phyloP scores from a whole-genome alignment of 2,113 vertebrate species.

The Hiodon alosoides region DNA sequence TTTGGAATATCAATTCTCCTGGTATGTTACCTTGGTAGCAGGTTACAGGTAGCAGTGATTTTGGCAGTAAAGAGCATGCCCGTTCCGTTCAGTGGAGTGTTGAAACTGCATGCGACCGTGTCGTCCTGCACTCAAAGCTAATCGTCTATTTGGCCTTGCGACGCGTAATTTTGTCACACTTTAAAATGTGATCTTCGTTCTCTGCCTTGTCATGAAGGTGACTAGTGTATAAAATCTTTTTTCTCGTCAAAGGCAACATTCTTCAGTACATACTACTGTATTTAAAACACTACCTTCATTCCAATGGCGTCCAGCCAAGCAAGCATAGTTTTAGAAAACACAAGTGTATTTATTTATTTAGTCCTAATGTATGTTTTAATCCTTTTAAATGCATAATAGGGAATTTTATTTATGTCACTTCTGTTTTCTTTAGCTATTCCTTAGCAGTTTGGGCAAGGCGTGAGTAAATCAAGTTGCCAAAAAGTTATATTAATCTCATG shows the following conservation, averaged over 20 bases:
- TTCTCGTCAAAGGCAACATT: conserved; percentile 6
- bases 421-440: neutral
- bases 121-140: conserved; percentile 45
- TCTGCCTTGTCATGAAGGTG: conserved; percentile 45
- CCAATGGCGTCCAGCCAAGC: conserved; percentile 54
- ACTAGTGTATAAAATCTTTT: neutral
- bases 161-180: conserved; percentile 29
- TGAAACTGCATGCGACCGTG: conserved; percentile 47
- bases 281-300: conserved; percentile 58
- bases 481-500: neutral
- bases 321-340: conserved; percentile 72
- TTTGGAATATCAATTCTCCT: conserved; percentile 70
- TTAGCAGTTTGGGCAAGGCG: neutral
- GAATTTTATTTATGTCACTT: too few species aligned
- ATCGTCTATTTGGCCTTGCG: conserved; percentile 27
- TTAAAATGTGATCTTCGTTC: conserved; percentile 12
- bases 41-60: conserved; percentile 68
- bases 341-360: conserved; percentile 45
- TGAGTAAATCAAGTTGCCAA: conserved; percentile 14
- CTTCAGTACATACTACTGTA: conserved; percentile 35
- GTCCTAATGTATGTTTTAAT: conserved; percentile 26
- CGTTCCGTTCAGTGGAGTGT: conserved; percentile 70
- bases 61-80: conserved; percentile 58
- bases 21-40: conserved; percentile 58
- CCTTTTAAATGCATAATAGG: neutral